Evolutionary conservation across 2,888 invertebrate genomes (phyloP), one percentile per base, ranked within the genome.

Genomic region (Drosophila rellima): DNA sequence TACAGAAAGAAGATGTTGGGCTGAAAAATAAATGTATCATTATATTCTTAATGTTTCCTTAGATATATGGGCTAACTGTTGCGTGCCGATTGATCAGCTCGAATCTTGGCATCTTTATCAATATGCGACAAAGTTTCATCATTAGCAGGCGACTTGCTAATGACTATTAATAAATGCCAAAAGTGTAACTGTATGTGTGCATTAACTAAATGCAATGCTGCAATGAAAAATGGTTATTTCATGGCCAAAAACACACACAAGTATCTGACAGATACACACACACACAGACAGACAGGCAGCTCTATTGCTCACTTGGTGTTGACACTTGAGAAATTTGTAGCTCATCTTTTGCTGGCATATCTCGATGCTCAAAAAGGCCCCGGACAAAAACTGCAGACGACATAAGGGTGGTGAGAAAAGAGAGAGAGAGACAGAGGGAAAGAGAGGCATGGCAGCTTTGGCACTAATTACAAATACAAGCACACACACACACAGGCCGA

Each of bases 291-390:
- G 50, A 51, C 29, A 26, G 40, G 47, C 63, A 62, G 31, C 42
- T 37, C 66, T 68, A 62, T 67, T 70, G 70, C 83, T 61, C 71
- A 54, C 56, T 76, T 88, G 88, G 91, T 92, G 92, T 92, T 92
- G 91, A 92, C 92, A 92, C 84, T 92, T 91, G 91, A 90, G 91
- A 92, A 92, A 92, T 92, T 92, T 92, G 92, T 92, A 88, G 92
- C 85, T 91, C 91, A 90, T 86, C 89, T 84, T 82, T 74, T 88
- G 86, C 74, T 64, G 70, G 80, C 85, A 74, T 85, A 87, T 84
- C 89, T 85, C 78, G 84, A 85, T 80, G 87, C 61, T 70, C 45
- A 40, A 54, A 55, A 52, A 51, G 80, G 61, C 55, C 59, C 55
- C 70, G 63, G 83, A 60, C 84, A 79, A 86, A 83, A 88, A 87